Percentiles rank a stretch among this genome's conserved stretches.
These are phyloP conservation scores for Monodelphis domestica DNA, from an alignment of 2,797 vertebrate species.

Conservation along the genomic window DNA sequence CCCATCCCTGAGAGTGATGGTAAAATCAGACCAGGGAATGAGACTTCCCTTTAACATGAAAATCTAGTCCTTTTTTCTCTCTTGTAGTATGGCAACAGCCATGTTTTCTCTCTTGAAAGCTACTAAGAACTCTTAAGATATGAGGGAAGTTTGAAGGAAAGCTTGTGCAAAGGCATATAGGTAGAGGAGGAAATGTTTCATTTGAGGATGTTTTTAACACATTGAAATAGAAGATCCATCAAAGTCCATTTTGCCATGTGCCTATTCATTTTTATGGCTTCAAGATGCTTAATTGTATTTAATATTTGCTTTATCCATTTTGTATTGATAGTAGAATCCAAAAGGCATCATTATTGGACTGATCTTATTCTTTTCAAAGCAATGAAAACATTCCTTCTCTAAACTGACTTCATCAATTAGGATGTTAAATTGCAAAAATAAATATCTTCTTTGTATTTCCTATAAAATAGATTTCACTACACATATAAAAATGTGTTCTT, in stretches of 20 bases:
- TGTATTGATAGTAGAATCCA: constrained; percentile 15
- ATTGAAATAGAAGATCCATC: not conserved
- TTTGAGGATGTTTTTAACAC: not conserved
- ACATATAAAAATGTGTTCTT: constrained; percentile 70
- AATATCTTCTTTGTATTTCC: constrained; percentile 44
- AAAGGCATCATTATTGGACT: not conserved
- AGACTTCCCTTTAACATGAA: too few species aligned
- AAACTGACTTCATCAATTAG: constrained; percentile 51
- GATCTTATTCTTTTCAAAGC: constrained; percentile 30
- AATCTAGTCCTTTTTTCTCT: too few species aligned
- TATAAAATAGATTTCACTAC: constrained; percentile 56
- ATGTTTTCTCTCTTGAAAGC: not conserved
- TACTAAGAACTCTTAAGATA: not conserved
- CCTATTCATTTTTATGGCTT: not conserved
- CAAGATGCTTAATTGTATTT: not conserved
- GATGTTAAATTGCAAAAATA: constrained; percentile 42
- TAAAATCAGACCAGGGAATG: too few species aligned
- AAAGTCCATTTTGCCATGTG: not conserved
- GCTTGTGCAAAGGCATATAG: not conserved
- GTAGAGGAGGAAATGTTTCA: not conserved
- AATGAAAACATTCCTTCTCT: constrained; percentile 27
- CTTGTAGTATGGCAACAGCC: too few species aligned
- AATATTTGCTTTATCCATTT: not conserved
- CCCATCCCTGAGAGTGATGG: too few species aligned
- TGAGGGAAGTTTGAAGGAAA: too few species aligned